Base-by-base conservation (phyloP, 2,113 vertebrate genomes). In the Toxotes jaculatrix region DNA sequence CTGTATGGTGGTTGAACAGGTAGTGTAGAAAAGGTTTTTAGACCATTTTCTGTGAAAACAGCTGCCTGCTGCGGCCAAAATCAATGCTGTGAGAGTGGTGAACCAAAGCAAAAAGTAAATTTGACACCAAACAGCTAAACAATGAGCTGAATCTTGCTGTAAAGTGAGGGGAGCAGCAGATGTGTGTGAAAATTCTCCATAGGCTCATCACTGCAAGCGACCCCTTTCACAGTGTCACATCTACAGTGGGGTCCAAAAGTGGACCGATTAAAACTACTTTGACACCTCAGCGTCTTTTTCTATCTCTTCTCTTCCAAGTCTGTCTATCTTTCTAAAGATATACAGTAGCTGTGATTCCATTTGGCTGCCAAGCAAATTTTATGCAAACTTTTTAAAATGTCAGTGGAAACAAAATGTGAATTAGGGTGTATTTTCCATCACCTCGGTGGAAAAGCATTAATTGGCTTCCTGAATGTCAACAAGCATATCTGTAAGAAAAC, bases 391-490 rank as follows among this genome's bases (percentile, higher is more conserved):
- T 78, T 55, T 42, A 5, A 89, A 88, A 88, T 87, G 76, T 85
- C 85, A 84, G 53, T 49, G 59, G 71, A 42, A 89, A 84, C 80
- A 55, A 84, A 84, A 71, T 64, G 51, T 64, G 63, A 79, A 85
- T 84, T 67, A 63, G 56, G 36, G 73, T 34, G 40, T 59, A 67
- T 79, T 84, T 83, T 65, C 83, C 66, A 75, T 80, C 64, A 66
- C 36, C n/a, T 32, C 62, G 21, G 34, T 66, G 51, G 12, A 80
- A 78, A 65, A 1, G 27, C 84, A 84, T 85, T 87, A 87, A 83
- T 67, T 79, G 72, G 67, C 71, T 68, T 83, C 27, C 17, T 79
- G 80, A 89, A 85, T 88, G 87, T 92, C 84, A 87, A 86, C 72
- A 68, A 83, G 59, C 55, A 61, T 47, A 61, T 79, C 62, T 76